A percentile compares a stretch with the other conserved stretches of the same genome.
Conservation (phyloP, 2,113 vertebrate species). For the Dendrocopos noguchii region DNA sequence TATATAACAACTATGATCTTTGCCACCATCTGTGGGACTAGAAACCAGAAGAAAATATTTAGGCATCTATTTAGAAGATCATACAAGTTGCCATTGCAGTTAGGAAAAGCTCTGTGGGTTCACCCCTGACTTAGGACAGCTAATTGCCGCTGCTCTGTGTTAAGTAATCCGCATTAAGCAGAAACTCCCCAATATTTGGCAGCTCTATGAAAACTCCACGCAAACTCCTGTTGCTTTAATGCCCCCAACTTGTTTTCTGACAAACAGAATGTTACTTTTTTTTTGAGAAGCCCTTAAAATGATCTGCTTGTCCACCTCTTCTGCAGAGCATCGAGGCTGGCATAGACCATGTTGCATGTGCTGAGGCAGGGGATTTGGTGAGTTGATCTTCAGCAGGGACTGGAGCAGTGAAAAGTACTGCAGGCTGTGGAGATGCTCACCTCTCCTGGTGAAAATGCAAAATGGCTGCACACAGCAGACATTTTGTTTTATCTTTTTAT, state of each 20-base stretch:
- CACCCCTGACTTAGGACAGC: neutral
- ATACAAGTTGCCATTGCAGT: neutral
- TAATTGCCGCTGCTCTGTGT: neutral
- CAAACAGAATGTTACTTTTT: neutral
- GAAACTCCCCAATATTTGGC: neutral
- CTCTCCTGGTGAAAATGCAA: neutral
- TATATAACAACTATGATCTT: neutral
- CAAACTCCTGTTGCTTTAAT: neutral
- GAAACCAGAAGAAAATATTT: neutral
- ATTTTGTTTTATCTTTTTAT: neutral
- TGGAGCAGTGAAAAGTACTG: neutral
- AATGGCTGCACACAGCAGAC: neutral
- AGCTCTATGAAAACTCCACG: neutral
- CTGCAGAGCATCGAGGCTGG: accelerated
- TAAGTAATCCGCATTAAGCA: neutral
- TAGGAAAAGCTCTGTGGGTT: constrained; percentile 16
- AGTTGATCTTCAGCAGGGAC: neutral
- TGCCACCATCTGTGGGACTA: neutral
- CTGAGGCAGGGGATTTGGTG: neutral
- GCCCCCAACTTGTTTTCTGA: neutral
- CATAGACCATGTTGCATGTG: accelerated
- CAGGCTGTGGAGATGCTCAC: neutral
- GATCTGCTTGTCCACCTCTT: neutral
- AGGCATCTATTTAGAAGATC: neutral
- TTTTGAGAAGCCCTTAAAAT: neutral